Base-by-base conservation (phyloP, 2,113 vertebrate genomes). In the Anser cygnoides region DNA sequence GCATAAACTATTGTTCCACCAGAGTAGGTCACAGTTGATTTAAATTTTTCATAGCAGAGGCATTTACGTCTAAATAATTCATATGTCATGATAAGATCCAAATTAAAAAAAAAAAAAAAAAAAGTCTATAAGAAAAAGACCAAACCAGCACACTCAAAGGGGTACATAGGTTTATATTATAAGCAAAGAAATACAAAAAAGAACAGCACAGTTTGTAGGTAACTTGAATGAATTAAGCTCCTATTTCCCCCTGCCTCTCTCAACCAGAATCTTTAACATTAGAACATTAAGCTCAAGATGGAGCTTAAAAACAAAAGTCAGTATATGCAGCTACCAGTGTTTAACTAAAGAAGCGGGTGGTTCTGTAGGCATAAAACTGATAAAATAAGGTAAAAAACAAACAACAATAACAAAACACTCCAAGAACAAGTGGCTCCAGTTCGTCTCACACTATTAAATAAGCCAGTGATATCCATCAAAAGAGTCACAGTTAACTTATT, bases 391-490 rank as follows among this genome's bases (percentile, higher is more conserved):
- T 73, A 88, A 61, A 76, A 87, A 82, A 13, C 3, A 79, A 84
- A 74, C 22, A 46, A 66, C 82, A 93, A 83, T 20, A 49, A 49
- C 20, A 49, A 49, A 82, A 13, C 3, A 76, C 84, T 86, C 43
- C 9, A 84, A 77, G 22, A 50, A 70, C 82, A 93, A 83, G 33
- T 65, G 6, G 61, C 84, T 96, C 73, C 68, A 61, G 65, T 84
- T 96, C 61, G 68, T 75, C 79, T 71, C 79, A 86, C 43, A 23
- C 20, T 92, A 26, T 75, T 87, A 77, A 88, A 85, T 11, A 95
- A 54, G 43, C 43, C 50, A 80, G 65, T 50, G 37, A 63, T 86
- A 94, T 76, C 70, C 88, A 43, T 70, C 75, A 31, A 52, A 62
- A 78, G 54, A 88, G 29, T 67, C 65, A 84, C 25, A 59, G 26